These are phyloP conservation scores for Drosophila ohnishii DNA, from an alignment of 1,140 invertebrate genomes.

Conservation along the genomic window DNA sequence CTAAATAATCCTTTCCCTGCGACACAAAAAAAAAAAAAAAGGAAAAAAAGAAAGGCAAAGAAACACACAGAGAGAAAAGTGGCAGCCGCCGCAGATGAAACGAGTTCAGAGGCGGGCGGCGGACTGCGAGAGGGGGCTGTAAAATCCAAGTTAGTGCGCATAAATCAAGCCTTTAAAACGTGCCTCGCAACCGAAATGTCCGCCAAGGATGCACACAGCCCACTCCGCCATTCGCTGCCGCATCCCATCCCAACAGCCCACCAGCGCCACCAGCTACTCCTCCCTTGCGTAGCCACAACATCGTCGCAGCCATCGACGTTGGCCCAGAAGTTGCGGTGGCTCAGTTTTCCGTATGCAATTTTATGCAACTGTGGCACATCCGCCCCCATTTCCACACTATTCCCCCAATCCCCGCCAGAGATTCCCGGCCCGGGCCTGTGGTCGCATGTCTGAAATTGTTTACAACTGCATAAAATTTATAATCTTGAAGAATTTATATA, in stretches of 20 bases:
- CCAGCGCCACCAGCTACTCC: constrained; percentile 33
- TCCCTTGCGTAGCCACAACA: constrained; percentile 34
- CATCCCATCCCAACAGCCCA: constrained; percentile 1
- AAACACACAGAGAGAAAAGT: constrained; percentile 46
- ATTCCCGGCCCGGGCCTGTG: constrained; percentile 10
- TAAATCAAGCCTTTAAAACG: constrained; percentile 83
- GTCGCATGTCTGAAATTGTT: constrained; percentile 66
- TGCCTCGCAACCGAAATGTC: constrained; percentile 80
- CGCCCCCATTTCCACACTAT: constrained; percentile 33
- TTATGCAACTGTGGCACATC: constrained; percentile 79
- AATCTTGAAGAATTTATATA: constrained; percentile 78
- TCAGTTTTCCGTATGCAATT: constrained; percentile 77
- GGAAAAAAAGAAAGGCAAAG: constrained; percentile 1
- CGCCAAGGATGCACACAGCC: constrained; percentile 67
- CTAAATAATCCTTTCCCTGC: constrained; percentile 78
- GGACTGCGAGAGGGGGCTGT: constrained; percentile 41
- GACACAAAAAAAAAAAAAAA: constrained; percentile 55
- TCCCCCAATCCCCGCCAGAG: constrained; percentile 5
- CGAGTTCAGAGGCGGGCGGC: constrained; percentile 18
- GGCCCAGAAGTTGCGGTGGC: constrained; percentile 65
- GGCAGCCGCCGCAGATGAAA: constrained; percentile 53
- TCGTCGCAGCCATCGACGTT: constrained; percentile 53
- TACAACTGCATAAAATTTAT: constrained; percentile 81
- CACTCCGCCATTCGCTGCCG: constrained; percentile 1
- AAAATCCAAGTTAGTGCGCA: constrained; percentile 74